Conservation (phyloP, 2,797 vertebrate genomes). For the Antrozous pallidus region DNA sequence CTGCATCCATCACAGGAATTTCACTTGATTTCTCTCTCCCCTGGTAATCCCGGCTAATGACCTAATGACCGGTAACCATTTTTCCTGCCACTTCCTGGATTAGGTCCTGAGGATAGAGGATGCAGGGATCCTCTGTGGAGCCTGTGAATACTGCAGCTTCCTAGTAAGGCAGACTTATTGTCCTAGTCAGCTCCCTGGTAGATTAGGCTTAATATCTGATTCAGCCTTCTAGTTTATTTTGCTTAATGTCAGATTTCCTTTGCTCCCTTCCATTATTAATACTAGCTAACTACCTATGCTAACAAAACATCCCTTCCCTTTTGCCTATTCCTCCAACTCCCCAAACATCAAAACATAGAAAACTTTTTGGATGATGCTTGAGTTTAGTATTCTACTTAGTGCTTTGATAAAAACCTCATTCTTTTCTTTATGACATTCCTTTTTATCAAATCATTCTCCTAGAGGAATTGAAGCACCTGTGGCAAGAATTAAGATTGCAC, state of each 20-base stretch:
- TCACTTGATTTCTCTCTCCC: not conserved
- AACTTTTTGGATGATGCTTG: not conserved
- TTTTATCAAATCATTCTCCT: slow-evolving; percentile 22
- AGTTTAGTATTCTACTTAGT: not conserved
- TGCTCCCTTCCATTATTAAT: not conserved
- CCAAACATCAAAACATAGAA: not conserved
- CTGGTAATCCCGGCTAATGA: not conserved
- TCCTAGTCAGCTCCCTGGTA: not conserved
- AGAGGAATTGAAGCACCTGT: not conserved
- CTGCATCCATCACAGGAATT: not conserved
- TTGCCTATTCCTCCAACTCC: not conserved
- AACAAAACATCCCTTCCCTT: not conserved
- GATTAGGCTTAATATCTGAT: not conserved
- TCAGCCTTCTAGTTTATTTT: not conserved
- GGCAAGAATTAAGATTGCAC: not conserved
- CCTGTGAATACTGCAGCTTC: not conserved
- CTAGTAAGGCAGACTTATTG: not conserved
- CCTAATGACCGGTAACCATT: not conserved
- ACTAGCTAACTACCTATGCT: not conserved
- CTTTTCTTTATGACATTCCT: not conserved
- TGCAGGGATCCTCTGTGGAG: not conserved
- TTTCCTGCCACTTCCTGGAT: not conserved
- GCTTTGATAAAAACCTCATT: not conserved
- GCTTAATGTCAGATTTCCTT: not conserved
- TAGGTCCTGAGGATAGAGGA: not conserved